Conservation (phyloP, 2,888 invertebrate genomes). For the Hypselothyrea guttata region DNA sequence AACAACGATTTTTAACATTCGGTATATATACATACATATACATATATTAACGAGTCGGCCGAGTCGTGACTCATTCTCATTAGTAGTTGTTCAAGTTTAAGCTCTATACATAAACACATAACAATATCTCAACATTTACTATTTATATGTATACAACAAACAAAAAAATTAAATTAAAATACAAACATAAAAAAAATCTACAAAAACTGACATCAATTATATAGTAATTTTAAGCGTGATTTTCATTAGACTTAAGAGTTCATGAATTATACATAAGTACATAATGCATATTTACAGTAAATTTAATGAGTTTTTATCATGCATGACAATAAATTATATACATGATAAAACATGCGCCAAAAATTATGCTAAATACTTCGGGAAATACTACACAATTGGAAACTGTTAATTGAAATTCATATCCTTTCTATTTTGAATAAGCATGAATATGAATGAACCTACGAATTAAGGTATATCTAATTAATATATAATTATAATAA, state of each 20-base stretch:
- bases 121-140: slow-evolving; percentile 22
- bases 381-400: slow-evolving; percentile 23
- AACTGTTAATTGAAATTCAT: slow-evolving; percentile 55
- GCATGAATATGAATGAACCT: slow-evolving; percentile 60
- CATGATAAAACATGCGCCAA: slow-evolving; percentile 70
- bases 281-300: slow-evolving; percentile 54
- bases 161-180: slow-evolving; percentile 44
- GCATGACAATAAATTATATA: slow-evolving; percentile 76
- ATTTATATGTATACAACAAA: slow-evolving; percentile 47
- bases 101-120: slow-evolving; percentile 68
- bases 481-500: slow-evolving; percentile 35
- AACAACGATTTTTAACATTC: slow-evolving; percentile 77
- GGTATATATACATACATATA: too few relatives aligned
- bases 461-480: slow-evolving; percentile 37
- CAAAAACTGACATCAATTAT: slow-evolving; percentile 33
- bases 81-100: slow-evolving; percentile 77
- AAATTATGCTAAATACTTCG: slow-evolving; percentile 67
- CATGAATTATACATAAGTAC: slow-evolving; percentile 38
- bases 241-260: slow-evolving; percentile 63
- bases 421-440: slow-evolving; percentile 62
- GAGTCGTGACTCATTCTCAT: slow-evolving; percentile 75
- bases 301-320: slow-evolving; percentile 64
- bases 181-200: slow-evolving; percentile 15
- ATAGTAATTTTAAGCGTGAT: slow-evolving; percentile 63
- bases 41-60: slow-evolving; percentile 73